A percentile compares a stretch with the other conserved stretches of the same genome.
These are phyloP conservation scores for Miichthys miiuy DNA, from an alignment of 2,797 vertebrate genomes.

Conservation along the genomic window DNA sequence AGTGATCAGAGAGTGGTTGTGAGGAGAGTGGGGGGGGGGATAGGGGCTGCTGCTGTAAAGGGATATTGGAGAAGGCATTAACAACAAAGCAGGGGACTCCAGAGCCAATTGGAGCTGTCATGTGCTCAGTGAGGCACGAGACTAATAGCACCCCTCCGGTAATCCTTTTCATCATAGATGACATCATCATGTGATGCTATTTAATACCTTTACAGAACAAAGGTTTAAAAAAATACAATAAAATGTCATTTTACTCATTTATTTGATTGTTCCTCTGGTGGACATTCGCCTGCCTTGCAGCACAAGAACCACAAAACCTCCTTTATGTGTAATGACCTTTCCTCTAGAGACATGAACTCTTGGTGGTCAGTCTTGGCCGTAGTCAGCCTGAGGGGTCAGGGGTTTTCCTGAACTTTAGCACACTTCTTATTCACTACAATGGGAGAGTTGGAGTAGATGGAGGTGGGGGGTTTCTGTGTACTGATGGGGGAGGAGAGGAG, in stretches of 20 bases:
- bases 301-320: constrained; percentile 7
- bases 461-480: constrained; percentile 30
- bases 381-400: constrained; percentile 47
- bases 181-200: constrained; percentile 18
- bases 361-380: constrained; percentile 17
- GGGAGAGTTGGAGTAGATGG: constrained; percentile 31
- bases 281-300: background rate
- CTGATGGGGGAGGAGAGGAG: constrained; percentile 56
- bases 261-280: background rate
- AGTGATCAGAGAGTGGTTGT: constrained; percentile 57
- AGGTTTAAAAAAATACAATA: background rate
- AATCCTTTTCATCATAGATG: constrained; percentile 2
- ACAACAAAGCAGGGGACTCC: constrained; percentile 37
- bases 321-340: constrained; percentile 45
- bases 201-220: background rate
- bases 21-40: constrained; percentile 4
- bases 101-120: constrained; percentile 24
- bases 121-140: constrained; percentile 24
- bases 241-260: background rate
- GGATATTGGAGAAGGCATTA: constrained; percentile 25
- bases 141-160: constrained; percentile 2
- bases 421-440: constrained; percentile 70
- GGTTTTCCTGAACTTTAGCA: constrained; percentile 79
- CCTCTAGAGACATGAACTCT: constrained; percentile 35
- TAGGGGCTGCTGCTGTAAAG: constrained; percentile 9